Evolutionary conservation across 2,888 invertebrate genomes (phyloP), one percentile per base, ranked within the genome.

Genomic region (Dione vanillae): DNA sequence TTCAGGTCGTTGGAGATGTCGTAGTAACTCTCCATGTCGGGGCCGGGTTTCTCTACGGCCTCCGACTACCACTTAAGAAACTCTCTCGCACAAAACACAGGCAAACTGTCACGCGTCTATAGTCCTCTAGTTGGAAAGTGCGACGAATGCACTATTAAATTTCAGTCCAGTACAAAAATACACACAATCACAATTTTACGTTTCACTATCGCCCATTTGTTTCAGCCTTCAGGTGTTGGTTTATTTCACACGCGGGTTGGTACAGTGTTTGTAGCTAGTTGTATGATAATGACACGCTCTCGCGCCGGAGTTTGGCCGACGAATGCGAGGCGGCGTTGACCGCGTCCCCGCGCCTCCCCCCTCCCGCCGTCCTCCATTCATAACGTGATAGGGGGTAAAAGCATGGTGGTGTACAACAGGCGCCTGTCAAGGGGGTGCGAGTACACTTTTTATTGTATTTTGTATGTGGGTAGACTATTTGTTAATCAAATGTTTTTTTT

Each of bases 1-100:
- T 96, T 96, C 83, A 96, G 94, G 90, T 96, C 95, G 75, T 95
- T 94, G 82, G 95, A 95, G 86, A 95, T 95, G 91, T 96, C 96
- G 92, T 96, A 96, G 92, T 96, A 96, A 81, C 94, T 94, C 92
- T 96, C 96, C 96, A 96, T 96, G 84, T 89, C 89, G 86, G 91
- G 89, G 89, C 89, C 89, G 86, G 88, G 84, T 79, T 78, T 77
- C 80, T 75, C 79, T 78, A 81, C 87, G 86, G 86, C 88, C 86
- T 86, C 88, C 90, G 88, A 87, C 88, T 79, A 78, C 72, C 82
- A 79, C 82, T 80, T 78, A 80, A 78, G 80, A 82, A 84, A 85
- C 83, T 82, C 83, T 83, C 82, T 76, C 84, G 82, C 88, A 87
- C 85, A 84, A 82, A 83, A 84, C 85, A 87, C 89, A 79, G 81